Conservation (phyloP, 2,888 invertebrate species). For the Biston stratarius region DNA sequence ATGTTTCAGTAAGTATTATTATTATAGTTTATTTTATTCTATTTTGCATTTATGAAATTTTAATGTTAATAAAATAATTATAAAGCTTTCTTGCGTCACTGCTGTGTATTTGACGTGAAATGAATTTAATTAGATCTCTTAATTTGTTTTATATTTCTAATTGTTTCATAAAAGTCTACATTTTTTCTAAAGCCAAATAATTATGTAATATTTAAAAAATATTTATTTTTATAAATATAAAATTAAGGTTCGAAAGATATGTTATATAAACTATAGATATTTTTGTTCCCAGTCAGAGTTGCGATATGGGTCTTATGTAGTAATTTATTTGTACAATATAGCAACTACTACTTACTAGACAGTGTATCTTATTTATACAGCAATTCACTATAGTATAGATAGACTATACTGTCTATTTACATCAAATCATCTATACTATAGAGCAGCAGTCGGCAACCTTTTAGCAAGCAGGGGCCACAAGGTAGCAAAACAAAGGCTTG, state of each 20-base stretch:
- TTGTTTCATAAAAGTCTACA: background rate
- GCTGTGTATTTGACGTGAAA: too few relatives aligned
- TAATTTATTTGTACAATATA: background rate
- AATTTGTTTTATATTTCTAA: background rate
- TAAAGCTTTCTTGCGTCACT: too few relatives aligned
- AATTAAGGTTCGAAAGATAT: background rate
- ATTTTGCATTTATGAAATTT: slow-evolving; percentile 2
- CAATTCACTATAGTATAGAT: too few relatives aligned
- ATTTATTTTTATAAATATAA: slow-evolving; percentile 15
- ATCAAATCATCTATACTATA: too few relatives aligned
- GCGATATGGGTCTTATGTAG: background rate
- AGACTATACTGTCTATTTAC: too few relatives aligned
- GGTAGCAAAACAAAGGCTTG: too few relatives aligned
- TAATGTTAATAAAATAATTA: background rate
- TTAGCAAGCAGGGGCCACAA: too few relatives aligned
- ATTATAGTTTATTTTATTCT: background rate
- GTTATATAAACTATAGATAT: background rate
- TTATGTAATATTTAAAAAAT: slow-evolving; percentile 11
- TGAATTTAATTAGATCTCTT: background rate
- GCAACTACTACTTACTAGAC: background rate
- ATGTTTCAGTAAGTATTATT: background rate
- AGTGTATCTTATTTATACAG: too few relatives aligned
- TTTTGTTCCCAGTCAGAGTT: background rate
- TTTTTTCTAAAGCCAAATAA: slow-evolving; percentile 26
- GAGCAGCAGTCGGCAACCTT: too few relatives aligned